Conservation (phyloP, 1,140 invertebrate species). For the Drosophila insularis region DNA sequence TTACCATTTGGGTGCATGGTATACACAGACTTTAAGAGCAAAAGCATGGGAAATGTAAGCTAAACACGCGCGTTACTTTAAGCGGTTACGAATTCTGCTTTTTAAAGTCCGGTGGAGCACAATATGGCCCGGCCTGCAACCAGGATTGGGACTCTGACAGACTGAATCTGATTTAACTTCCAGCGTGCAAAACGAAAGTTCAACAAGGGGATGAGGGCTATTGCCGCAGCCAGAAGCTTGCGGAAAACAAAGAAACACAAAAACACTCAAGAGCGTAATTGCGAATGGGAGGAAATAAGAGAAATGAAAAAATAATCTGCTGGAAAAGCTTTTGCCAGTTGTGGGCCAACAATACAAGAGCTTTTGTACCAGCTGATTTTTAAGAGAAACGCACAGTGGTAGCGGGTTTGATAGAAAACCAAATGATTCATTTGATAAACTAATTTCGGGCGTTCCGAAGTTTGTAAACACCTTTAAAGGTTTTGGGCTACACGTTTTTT, state of each 20-base stretch:
- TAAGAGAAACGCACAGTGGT: slow-evolving; percentile 40
- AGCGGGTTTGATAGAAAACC: not conserved
- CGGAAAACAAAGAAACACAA: not conserved
- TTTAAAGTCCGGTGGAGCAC: slow-evolving; percentile 67
- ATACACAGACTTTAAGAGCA: not conserved
- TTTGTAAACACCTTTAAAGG: no score
- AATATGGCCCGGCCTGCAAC: slow-evolving; percentile 41
- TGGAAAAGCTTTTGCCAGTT: slow-evolving; percentile 53
- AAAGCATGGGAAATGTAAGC: slow-evolving; percentile 39
- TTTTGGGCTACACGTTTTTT: no score
- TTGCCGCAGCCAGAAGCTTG: slow-evolving; percentile 18
- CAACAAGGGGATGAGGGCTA: not conserved
- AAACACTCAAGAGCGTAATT: slow-evolving; percentile 28
- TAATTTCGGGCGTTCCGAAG: no score
- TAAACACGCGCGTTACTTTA: slow-evolving; percentile 48
- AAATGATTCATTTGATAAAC: no score
- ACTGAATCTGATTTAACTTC: slow-evolving; percentile 31
- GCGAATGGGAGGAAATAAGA: not conserved
- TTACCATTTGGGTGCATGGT: no score
- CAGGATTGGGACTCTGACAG: slow-evolving; percentile 5
- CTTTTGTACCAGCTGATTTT: slow-evolving; percentile 42
- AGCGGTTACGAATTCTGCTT: slow-evolving; percentile 48
- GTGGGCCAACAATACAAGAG: slow-evolving; percentile 72
- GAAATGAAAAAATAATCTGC: slow-evolving; percentile 17
- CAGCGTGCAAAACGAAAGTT: slow-evolving; percentile 10